Percentiles rank a stretch among this genome's conserved stretches.
Evolutionary conservation across 2,113 vertebrate genomes (phyloP).

Genomic region (Columba livia): DNA sequence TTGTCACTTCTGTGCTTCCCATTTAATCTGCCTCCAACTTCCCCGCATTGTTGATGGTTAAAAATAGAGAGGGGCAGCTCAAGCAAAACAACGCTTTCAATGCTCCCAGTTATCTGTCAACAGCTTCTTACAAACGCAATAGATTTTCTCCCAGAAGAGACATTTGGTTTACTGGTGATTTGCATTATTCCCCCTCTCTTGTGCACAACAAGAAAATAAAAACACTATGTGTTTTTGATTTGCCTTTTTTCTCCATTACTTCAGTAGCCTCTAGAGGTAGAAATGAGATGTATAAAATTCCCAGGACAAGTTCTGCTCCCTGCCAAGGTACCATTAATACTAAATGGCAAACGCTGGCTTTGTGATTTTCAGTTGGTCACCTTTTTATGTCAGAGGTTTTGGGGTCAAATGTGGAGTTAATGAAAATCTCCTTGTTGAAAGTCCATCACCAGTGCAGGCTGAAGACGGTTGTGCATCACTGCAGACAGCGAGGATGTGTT

Average conservation of each 20-base stretch:
- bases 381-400: neutral
- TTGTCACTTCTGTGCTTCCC: neutral
- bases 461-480: neutral
- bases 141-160: constrained; percentile 31
- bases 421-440: rapidly evolving
- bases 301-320: neutral
- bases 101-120: constrained; percentile 22
- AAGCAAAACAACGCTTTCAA: rapidly evolving
- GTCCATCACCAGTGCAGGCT: neutral
- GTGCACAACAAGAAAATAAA: neutral
- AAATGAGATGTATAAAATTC: neutral
- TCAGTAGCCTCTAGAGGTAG: neutral
- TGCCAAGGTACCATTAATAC: neutral
- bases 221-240: neutral
- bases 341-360: neutral
- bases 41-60: neutral
- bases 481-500: neutral
- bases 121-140: neutral
- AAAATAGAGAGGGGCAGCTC: neutral
- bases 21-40: neutral
- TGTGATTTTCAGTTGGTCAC: neutral
- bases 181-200: neutral
- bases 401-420: neutral
- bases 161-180: neutral
- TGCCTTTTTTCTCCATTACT: neutral